phyloP scores from a whole-genome alignment of 2,888 invertebrate species.

The Ormyrus thymus region DNA sequence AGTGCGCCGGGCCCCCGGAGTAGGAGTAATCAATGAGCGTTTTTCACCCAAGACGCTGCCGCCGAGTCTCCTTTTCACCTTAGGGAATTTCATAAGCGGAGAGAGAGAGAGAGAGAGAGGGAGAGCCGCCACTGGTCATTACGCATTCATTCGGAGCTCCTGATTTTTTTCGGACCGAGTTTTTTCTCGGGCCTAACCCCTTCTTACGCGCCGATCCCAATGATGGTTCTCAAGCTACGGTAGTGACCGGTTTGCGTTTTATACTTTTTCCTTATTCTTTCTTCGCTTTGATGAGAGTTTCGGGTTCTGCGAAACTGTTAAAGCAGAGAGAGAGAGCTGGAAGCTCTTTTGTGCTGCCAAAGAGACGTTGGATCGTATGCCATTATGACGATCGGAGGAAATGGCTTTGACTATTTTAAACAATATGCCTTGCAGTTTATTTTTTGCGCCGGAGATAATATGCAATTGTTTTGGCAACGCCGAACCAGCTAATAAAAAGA shows the following conservation, averaged over 20 bases:
- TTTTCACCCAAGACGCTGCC: conserved; percentile 23
- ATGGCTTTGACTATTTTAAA: too few relatives aligned
- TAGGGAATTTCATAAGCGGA: conserved; percentile 35
- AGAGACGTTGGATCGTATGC: too few relatives aligned
- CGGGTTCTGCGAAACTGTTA: background rate
- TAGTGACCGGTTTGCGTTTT: conserved; percentile 37
- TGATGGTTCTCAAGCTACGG: conserved; percentile 39
- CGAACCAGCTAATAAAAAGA: too few relatives aligned
- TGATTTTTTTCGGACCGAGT: background rate
- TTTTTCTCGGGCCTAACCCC: conserved; percentile 26
- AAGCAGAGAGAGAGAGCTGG: too few relatives aligned
- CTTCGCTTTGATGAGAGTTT: conserved; percentile 26
- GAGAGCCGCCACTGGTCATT: conserved; percentile 26
- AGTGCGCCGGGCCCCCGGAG: background rate
- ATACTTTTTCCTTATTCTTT: conserved; percentile 17
- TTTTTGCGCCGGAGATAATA: too few relatives aligned
- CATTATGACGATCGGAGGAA: too few relatives aligned
- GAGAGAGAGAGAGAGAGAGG: background rate
- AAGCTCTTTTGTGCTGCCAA: too few relatives aligned
- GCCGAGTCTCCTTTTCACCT: conserved; percentile 9
- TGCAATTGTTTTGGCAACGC: too few relatives aligned
- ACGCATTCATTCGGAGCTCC: conserved; percentile 37
- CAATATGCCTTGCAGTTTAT: too few relatives aligned
- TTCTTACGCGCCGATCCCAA: conserved; percentile 15
- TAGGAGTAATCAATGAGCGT: conserved; percentile 39